A percentile compares a stretch with the other conserved stretches of the same genome.
Evolutionary conservation across 2,113 vertebrate species (phyloP).

Genomic region (Sylvia atricapilla): DNA sequence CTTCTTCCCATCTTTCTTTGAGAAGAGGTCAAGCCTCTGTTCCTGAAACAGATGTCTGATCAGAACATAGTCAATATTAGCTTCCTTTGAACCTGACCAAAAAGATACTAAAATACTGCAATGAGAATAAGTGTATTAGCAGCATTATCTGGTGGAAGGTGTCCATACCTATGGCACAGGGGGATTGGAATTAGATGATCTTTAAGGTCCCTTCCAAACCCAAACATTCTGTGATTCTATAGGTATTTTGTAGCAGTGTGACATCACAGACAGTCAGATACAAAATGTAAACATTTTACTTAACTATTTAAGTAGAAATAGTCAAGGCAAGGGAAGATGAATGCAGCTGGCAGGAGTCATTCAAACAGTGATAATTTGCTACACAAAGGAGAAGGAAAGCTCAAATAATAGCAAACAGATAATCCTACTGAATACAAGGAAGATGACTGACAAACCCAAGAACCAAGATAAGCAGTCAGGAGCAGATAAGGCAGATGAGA

Average conservation of each 20-base stretch:
- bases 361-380: not conserved
- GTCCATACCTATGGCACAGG: rapidly evolving
- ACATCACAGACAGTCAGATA: not conserved
- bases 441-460: not conserved
- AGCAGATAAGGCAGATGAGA: not conserved
- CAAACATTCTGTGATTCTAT: not conserved
- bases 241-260: not conserved
- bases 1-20: not conserved
- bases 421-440: not conserved
- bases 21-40: not conserved
- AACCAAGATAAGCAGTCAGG: not conserved
- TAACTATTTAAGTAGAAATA: not conserved
- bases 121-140: not conserved
- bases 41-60: not conserved
- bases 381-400: not conserved
- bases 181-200: not conserved
- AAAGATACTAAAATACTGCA: not conserved
- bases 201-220: not conserved
- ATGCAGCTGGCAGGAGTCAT: not conserved
- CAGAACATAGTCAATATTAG: not conserved
- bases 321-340: not conserved
- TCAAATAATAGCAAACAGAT: not conserved
- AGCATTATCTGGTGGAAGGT: not conserved
- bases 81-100: not conserved
- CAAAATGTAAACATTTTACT: not conserved